These are phyloP conservation scores for Trichoplusia ni DNA, from an alignment of 1,140 invertebrate species.

Conservation along the genomic window DNA sequence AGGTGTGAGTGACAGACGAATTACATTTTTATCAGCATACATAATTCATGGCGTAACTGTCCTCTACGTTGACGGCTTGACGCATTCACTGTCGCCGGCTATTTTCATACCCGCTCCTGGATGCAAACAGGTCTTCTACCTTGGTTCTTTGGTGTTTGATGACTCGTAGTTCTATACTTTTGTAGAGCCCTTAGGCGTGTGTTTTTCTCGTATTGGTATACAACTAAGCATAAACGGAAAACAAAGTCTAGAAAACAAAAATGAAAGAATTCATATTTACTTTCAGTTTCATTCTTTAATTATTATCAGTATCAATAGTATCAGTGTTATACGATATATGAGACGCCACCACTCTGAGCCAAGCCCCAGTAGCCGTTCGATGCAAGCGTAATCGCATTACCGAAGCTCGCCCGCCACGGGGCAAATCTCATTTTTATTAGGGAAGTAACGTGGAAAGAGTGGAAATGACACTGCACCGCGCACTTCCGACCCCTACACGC, in stretches of 20 bases:
- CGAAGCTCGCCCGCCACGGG: conserved; percentile 40
- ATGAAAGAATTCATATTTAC: no score
- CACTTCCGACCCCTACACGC: conserved; percentile 71
- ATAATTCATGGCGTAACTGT: conserved; percentile 1
- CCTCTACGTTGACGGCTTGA: background rate
- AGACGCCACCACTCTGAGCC: background rate
- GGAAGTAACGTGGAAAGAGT: conserved; percentile 72
- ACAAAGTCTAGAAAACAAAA: no score
- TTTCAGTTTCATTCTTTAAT: no score
- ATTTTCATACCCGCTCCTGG: no score
- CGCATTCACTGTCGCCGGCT: no score
- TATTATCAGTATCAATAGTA: no score
- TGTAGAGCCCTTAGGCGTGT: no score
- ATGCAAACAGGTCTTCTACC: no score
- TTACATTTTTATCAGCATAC: conserved; percentile 23
- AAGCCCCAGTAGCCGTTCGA: conserved; percentile 32
- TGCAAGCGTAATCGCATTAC: conserved; percentile 44
- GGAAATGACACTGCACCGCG: conserved; percentile 77
- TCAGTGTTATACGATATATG: conserved; percentile 8
- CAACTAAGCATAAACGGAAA: no score
- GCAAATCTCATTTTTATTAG: conserved; percentile 76
- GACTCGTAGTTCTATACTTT: no score
- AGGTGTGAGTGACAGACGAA: background rate
- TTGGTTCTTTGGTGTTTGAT: no score
- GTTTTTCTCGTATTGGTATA: no score